Base-by-base conservation (phyloP, 1,140 invertebrate genomes). In the Latrodectus geometricus region DNA sequence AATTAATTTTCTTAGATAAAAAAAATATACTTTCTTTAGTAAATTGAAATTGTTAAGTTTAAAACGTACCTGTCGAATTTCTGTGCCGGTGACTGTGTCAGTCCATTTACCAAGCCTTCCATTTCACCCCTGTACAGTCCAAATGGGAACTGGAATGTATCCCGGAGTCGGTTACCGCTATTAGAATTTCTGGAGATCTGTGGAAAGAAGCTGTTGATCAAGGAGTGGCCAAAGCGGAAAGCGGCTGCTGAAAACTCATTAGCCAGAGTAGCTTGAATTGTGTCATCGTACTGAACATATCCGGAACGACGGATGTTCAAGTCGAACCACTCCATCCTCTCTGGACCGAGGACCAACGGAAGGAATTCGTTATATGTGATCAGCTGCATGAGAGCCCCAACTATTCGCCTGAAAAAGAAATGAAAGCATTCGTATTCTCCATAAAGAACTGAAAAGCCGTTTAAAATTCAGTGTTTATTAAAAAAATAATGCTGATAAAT, bases 181-280 rank as follows among this genome's bases (percentile, higher is more conserved):
- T 72, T 68, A 9, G 65, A 56, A 49, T 65, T 82, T 9, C 56
- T 23, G 17, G 52, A 49, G 20, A 82, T 54, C 50, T 85, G 35
- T 14, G 88, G 84, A 61, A 89, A 89, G 14, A 69, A 73, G 15
- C 80, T 88, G 49, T 88, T 80, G 52, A 99, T 93, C 17, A 99
- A 90, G 0, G 97, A 97, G 91, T 99, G 98, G 0, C 98, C 98
- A 90, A 99, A 98, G 76, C 97, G 93, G 91, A 95, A 98, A 0
- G 96, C 94, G 35, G 94, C 94, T 4, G 94, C 91, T 3, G 93
- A 92, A 89, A 95, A 95, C 80, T 95, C 96, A 89, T 97, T 97
- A 4, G 97, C 90, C 4, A 96, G 93, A 0, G 94, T 94, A 0
- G 96, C 95, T 91, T 97, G 94, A 0, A 97, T 94, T 48, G 92